Evolutionary conservation across 2,888 invertebrate genomes (phyloP), one percentile per base, ranked within the genome.

Genomic region (Trisateles emortualis): DNA sequence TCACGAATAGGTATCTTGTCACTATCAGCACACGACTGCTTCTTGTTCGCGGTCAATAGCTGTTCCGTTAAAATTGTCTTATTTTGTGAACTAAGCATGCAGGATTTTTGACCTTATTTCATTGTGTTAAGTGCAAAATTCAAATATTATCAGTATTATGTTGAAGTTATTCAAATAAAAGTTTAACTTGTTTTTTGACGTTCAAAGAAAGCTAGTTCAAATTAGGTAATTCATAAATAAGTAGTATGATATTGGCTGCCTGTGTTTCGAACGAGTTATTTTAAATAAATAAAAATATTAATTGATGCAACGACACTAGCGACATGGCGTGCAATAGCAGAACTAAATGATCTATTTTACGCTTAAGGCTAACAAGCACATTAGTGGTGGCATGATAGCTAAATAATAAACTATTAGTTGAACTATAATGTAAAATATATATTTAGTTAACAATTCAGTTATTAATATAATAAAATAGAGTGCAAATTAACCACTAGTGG

Each of bases 91-190:
- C 19, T 13, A 35, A 26, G 26, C 43, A 38, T 60, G 64, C 36
- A 52, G 52, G 2, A 52, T 42, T 56, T 38, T 47, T 38, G 26
- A 36, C n/a, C n/a, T 13, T 44, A 9, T 45, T 52, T 35, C 33
- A 43, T 40, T 63, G 36, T 40, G 38, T 52, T 59, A 52, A 45
- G 41, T 9, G 22, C 30, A 5, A 45, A 50, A 54, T 44, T 50
- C 30, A 50, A 19, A n/a, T 45, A 38, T 5, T 66, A 45, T 51
- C 39, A 43, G 48, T 56, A 53, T 68, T 53, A 60, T 68, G 64
- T 68, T 64, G 56, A 60, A 38, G 19, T 30, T 16, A 41, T 40
- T 40, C 30, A 41, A 17, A 33, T 40, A 17, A 33, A 24, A 47
- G 40, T 14, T 40, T 46, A n/a, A n/a, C n/a, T n/a, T n/a, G n/a